Percentiles rank a stretch among this genome's conserved stretches.
Conservation (phyloP, 1,140 invertebrate genomes). For the Cydia fagiglandana region DNA sequence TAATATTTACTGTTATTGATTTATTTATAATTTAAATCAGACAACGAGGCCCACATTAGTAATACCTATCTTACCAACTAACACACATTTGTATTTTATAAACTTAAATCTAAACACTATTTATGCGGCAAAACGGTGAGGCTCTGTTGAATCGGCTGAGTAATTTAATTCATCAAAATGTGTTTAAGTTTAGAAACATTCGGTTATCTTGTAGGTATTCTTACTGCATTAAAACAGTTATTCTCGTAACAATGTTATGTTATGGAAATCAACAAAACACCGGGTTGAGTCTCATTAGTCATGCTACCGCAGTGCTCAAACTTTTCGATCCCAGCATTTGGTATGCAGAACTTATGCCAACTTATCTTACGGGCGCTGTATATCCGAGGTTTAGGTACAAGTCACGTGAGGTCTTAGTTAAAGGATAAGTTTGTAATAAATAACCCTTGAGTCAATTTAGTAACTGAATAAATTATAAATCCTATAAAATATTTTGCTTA, state of each 20-base stretch:
- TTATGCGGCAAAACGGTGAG: no score
- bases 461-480: not conserved
- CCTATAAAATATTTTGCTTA: no score
- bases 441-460: not conserved
- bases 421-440: not conserved
- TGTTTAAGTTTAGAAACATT: not conserved
- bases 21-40: no score
- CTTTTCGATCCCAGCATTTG: constrained; percentile 42
- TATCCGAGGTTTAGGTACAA: constrained; percentile 20
- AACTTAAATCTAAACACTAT: no score
- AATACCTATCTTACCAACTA: no score
- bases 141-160: no score
- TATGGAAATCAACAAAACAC: constrained; percentile 31
- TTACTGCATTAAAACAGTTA: constrained; percentile 13
- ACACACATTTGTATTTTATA: no score
- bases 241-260: constrained; percentile 3
- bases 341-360: constrained; percentile 46
- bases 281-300: constrained; percentile 39
- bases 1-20: no score
- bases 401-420: constrained; percentile 13
- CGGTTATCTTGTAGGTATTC: not conserved
- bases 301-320: constrained; percentile 42
- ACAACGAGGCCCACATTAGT: no score
- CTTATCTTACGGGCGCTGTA: constrained; percentile 38
- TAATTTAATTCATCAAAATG: no score